phyloP scores from a whole-genome alignment of 2,888 invertebrate species.

The Sphaerophoria rueppellii region DNA sequence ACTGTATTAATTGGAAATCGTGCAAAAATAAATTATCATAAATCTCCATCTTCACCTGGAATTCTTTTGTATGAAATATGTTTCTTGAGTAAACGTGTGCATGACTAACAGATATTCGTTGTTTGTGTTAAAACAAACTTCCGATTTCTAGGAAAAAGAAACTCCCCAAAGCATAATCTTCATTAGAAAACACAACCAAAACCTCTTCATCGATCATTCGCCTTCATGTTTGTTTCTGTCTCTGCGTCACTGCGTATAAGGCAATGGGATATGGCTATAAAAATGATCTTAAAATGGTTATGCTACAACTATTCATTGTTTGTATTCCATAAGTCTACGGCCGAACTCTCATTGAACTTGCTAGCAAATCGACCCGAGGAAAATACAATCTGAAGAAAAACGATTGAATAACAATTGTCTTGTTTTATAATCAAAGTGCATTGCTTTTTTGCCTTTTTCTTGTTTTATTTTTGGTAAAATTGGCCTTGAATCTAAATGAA shows the following conservation, averaged over 20 bases:
- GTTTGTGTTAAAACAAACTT: too few relatives aligned
- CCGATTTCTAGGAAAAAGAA: too few relatives aligned
- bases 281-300: conserved; percentile 30
- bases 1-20: too few relatives aligned
- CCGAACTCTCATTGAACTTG: not conserved
- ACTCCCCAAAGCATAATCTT: too few relatives aligned
- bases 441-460: not conserved
- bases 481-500: conserved; percentile 49
- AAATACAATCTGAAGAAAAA: conserved; percentile 3
- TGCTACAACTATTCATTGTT: conserved; percentile 5
- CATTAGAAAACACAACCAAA: not conserved
- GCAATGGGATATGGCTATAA: conserved; percentile 46
- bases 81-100: too few relatives aligned
- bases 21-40: too few relatives aligned
- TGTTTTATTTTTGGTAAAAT: conserved; percentile 3
- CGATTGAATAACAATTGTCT: conserved; percentile 50
- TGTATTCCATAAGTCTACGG: conserved; percentile 11
- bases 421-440: conserved; percentile 37
- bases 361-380: not conserved
- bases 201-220: not conserved
- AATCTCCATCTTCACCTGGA: too few relatives aligned
- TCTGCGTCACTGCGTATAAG: conserved; percentile 23
- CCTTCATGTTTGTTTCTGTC: conserved; percentile 1
- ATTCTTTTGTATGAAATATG: too few relatives aligned
- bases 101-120: too few relatives aligned